Evolutionary conservation across 2,888 invertebrate genomes (phyloP).

Genomic region (Helobdella robusta): DNA sequence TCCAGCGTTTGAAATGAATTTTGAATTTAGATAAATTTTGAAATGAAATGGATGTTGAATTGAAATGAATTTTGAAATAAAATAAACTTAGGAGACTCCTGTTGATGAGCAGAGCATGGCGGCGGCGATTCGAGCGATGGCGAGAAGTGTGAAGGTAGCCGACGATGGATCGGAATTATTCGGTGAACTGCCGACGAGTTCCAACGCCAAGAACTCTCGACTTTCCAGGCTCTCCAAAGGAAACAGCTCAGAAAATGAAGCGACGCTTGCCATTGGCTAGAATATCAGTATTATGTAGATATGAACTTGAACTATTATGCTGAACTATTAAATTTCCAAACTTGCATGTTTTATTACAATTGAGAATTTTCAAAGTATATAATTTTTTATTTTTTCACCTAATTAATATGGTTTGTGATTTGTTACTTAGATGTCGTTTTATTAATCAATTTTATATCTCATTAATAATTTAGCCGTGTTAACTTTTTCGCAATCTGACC

Average conservation of each 20-base stretch:
- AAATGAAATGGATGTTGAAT: too few relatives aligned
- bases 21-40: too few relatives aligned
- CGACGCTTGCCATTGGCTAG: too few relatives aligned
- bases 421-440: not conserved
- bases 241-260: constrained; percentile 1
- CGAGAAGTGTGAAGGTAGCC: not conserved
- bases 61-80: too few relatives aligned
- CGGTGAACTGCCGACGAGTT: constrained; percentile 14
- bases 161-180: constrained; percentile 6
- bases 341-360: too few relatives aligned
- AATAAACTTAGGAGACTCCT: not conserved
- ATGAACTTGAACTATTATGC: too few relatives aligned
- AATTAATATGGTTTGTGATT: not conserved
- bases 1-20: too few relatives aligned
- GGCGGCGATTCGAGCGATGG: constrained; percentile 4
- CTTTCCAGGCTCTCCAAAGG: not conserved
- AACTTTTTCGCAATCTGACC: too few relatives aligned
- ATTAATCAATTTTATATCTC: too few relatives aligned
- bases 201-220: not conserved
- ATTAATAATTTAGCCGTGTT: too few relatives aligned
- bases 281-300: too few relatives aligned
- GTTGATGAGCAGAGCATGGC: constrained; percentile 13
- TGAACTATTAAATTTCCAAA: too few relatives aligned
- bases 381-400: not conserved
- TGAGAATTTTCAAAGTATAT: not conserved